Base-by-base conservation (phyloP, 2,888 invertebrate species). In the Euproctis similis region DNA sequence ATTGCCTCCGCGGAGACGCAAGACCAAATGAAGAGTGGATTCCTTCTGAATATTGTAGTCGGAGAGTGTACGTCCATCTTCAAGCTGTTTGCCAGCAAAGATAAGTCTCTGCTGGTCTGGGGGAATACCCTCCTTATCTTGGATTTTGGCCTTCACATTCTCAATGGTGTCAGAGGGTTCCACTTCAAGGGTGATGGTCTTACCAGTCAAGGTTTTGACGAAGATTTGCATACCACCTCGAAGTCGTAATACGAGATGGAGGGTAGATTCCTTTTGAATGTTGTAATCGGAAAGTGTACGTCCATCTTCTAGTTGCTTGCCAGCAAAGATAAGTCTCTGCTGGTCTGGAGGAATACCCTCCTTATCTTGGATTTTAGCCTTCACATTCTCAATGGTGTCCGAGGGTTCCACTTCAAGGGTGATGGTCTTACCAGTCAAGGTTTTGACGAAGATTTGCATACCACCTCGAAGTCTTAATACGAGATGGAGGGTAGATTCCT, bases 301-400 rank as follows among this genome's bases (percentile, higher is more conserved):
- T 0, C 72, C 72, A 46, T 73, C 73, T 27, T 73, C 73, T 0
- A 73, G 14, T 17, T 73, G 73, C 5, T 73, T 73, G 1, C 73
- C 73, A 0, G 73, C 73, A 2, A 73, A 73, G 34, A 73, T 73
- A 0, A 73, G 31, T 1, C 73, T 41, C 47, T 73, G 73, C 34
- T 73, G 73, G 35, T 73, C 73, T 28, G 73, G 73, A 0, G 73
- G 73, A 3, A 73, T 73, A 0, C 73, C 72, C 9, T 73, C 73
- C 12, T 73, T 73, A 26, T 73, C 73, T n/a, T 73, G 72, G 2
- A 73, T 73, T 18, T 73, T 73, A 0, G 73, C 73, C 6, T 73
- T 73, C 0, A 73, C 73, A 49, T 73, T 73, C 9, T 73, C 73
- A 4, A 73, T 73, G 0, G 71, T 72, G 12, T 73, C 73, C 0